Evolutionary conservation across 1,140 invertebrate genomes (phyloP).

Genomic region (Drosophila elegans): DNA sequence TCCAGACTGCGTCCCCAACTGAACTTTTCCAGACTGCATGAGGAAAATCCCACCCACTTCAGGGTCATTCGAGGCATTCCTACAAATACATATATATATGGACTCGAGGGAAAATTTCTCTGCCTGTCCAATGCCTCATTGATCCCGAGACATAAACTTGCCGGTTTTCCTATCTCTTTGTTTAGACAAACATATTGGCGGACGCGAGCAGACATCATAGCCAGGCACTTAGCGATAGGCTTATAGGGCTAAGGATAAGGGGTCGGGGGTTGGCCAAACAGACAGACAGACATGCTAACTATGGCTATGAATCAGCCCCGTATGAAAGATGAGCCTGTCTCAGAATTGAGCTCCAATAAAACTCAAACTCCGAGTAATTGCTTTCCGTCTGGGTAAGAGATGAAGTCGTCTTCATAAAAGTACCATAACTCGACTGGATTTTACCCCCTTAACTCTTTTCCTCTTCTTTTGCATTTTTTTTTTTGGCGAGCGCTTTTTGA

Average conservation of each 20-base stretch:
- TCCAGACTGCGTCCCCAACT: background rate
- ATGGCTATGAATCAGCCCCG: constrained; percentile 61
- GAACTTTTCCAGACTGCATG: background rate
- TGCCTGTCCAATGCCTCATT: constrained; percentile 55
- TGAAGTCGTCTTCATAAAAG: constrained; percentile 62
- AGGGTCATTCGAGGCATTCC: constrained; percentile 11
- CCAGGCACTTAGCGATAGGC: constrained; percentile 35
- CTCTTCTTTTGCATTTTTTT: background rate
- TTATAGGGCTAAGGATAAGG: constrained; percentile 13
- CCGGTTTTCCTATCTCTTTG: constrained; percentile 42
- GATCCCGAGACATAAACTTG: constrained; percentile 68
- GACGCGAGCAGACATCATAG: constrained; percentile 49
- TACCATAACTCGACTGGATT: constrained; percentile 54
- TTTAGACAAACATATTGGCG: constrained; percentile 63
- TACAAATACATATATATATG: background rate
- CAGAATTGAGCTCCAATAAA: constrained; percentile 53
- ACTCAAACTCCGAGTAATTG: constrained; percentile 71
- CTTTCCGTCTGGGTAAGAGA: constrained; percentile 18
- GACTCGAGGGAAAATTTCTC: constrained; percentile 19
- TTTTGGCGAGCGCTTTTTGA: background rate
- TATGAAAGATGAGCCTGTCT: constrained; percentile 35
- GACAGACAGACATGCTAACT: constrained; percentile 64
- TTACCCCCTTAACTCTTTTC: constrained; percentile 17
- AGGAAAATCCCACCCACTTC: background rate
- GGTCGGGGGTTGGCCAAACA: background rate